Conservation (phyloP, 2,797 vertebrate genomes). For the Zalophus californianus region DNA sequence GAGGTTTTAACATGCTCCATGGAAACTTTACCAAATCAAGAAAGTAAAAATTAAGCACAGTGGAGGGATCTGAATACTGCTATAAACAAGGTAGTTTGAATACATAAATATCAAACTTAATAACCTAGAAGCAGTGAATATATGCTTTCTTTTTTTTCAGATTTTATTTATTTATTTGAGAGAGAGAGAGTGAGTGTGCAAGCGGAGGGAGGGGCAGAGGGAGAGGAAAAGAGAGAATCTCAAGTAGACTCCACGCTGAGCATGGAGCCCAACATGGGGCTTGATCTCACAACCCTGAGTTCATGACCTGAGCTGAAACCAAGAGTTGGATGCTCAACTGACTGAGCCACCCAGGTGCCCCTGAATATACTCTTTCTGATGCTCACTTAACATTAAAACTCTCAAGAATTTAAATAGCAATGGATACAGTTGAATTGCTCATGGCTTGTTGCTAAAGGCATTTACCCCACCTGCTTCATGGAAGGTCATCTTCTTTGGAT, state of each 20-base stretch:
- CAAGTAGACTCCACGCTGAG: background rate
- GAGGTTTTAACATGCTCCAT: background rate
- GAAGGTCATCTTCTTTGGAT: background rate
- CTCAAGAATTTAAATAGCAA: background rate
- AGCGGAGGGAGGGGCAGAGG: no score
- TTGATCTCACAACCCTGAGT: background rate
- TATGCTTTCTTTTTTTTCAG: no score
- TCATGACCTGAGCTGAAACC: background rate
- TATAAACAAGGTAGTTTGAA: background rate
- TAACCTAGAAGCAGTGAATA: background rate
- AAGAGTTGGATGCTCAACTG: background rate
- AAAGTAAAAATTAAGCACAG: slow-evolving; percentile 4
- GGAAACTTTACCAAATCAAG: background rate
- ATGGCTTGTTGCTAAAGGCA: background rate
- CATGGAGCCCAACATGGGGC: background rate
- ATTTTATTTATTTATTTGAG: background rate
- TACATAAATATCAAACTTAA: background rate
- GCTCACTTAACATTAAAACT: background rate
- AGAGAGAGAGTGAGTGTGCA: no score
- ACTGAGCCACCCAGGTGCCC: background rate
- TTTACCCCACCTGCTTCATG: background rate
- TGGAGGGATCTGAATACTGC: background rate
- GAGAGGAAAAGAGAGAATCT: background rate
- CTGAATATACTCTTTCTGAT: background rate
- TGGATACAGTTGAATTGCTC: background rate